Evolutionary conservation across 2,113 vertebrate species (phyloP).

Genomic region (Dasyornis broadbenti): DNA sequence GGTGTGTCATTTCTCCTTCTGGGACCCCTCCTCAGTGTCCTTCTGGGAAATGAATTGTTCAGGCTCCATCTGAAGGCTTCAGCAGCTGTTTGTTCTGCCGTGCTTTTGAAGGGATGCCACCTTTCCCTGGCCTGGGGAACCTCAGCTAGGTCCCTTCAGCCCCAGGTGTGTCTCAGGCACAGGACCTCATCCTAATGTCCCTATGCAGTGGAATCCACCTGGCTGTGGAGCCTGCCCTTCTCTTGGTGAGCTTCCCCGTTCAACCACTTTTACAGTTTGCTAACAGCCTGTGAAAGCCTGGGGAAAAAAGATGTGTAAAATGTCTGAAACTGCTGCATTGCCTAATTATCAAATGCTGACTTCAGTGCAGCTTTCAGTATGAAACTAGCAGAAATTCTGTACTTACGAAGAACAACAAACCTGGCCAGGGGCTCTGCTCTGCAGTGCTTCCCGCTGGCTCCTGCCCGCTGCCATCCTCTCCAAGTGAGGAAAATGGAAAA

Average conservation of each 20-base stretch:
- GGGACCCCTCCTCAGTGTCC: not conserved
- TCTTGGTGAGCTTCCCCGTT: not conserved
- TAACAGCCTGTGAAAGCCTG: not conserved
- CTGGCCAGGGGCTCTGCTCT: fast-evolving
- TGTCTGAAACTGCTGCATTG: not conserved
- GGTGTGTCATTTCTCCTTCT: not conserved
- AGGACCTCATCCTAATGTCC: not conserved
- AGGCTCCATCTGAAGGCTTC: not conserved
- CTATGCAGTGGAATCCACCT: fast-evolving
- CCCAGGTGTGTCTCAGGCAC: not conserved
- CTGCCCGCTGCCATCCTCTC: not conserved
- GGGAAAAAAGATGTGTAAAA: not conserved
- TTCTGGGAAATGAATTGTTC: not conserved
- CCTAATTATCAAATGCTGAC: not conserved
- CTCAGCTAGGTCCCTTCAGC: not conserved
- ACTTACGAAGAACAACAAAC: not conserved
- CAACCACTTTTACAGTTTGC: not conserved
- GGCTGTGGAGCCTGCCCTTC: not conserved
- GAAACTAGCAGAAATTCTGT: not conserved
- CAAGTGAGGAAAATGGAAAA: not conserved
- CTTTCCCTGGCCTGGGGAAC: fast-evolving
- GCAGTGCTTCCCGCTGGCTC: not conserved
- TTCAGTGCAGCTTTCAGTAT: not conserved
- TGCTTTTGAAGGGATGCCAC: not conserved
- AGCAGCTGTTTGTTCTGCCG: fast-evolving